Evolutionary conservation across 2,888 invertebrate species (phyloP).

Genomic region (Gisinianus flammeolus): DNA sequence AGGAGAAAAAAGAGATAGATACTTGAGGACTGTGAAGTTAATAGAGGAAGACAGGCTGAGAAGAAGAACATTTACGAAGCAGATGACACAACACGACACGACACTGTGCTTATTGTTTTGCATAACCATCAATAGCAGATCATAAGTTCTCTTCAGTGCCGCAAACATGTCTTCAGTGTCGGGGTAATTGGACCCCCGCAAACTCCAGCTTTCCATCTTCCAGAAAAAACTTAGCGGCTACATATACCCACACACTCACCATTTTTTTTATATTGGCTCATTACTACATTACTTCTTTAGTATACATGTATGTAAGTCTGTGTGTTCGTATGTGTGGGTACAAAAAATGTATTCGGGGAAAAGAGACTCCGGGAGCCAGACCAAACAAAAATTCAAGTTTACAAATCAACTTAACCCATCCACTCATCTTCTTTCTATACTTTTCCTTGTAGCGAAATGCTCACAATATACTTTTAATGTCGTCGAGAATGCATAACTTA

Average conservation of each 20-base stretch:
- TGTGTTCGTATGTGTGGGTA: not conserved
- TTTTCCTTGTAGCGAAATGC: not conserved
- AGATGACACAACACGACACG: conserved; percentile 38
- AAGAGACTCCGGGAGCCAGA: conserved; percentile 14
- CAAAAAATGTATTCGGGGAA: not conserved
- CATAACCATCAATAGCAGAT: conserved; percentile 40
- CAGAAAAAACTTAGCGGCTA: conserved; percentile 1
- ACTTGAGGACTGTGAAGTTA: conserved; percentile 18
- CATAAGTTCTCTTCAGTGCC: conserved; percentile 33
- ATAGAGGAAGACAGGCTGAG: conserved; percentile 15
- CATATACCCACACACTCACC: not conserved
- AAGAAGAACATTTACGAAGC: conserved; percentile 23
- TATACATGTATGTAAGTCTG: not conserved
- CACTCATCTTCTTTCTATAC: conserved; percentile 3
- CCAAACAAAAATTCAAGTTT: conserved; percentile 5
- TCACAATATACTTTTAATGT: too few species aligned
- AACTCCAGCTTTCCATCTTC: conserved; percentile 36
- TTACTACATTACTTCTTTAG: not conserved
- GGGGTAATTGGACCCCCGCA: conserved; percentile 40
- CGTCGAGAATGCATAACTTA: not conserved
- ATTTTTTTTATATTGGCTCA: not conserved
- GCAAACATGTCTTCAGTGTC: conserved; percentile 31
- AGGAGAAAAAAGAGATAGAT: conserved; percentile 7
- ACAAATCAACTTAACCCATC: conserved; percentile 36
- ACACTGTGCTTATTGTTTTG: conserved; percentile 40